Percentiles rank a stretch among this genome's conserved stretches.
Conservation (phyloP, 1,140 invertebrate genomes). For the Capitella teleta region DNA sequence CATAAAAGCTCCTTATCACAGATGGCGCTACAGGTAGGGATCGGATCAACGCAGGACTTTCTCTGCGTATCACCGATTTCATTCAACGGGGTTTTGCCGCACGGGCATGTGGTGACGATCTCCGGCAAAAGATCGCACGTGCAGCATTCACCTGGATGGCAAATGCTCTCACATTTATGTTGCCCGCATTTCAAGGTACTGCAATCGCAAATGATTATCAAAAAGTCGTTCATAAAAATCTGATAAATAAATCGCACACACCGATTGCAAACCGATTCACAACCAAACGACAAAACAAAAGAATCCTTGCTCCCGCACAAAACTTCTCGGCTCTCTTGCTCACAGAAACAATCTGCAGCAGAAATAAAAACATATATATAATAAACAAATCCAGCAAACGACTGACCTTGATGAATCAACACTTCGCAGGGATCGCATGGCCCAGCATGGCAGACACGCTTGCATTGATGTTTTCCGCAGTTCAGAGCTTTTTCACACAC, state of each 20-base stretch:
- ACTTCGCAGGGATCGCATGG: slow-evolving; percentile 31
- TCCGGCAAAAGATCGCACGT: slow-evolving; percentile 24
- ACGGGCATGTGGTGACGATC: slow-evolving; percentile 65
- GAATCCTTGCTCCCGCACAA: slow-evolving; percentile 42
- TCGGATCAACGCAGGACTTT: slow-evolving; percentile 65
- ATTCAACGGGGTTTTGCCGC: slow-evolving; percentile 56
- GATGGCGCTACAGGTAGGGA: slow-evolving; percentile 69
- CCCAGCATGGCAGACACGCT: slow-evolving; percentile 38
- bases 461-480: slow-evolving; percentile 43
- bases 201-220: slow-evolving; percentile 15
- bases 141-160: slow-evolving; percentile 33
- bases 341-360: slow-evolving; percentile 52
- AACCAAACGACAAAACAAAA: slow-evolving; percentile 28
- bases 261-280: slow-evolving; percentile 37
- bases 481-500: slow-evolving; percentile 23
- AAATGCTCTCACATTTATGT: slow-evolving; percentile 33
- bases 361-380: not conserved
- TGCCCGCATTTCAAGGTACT: slow-evolving; percentile 36
- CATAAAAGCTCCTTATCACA: slow-evolving; percentile 71
- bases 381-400: not conserved
- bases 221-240: slow-evolving; percentile 1
- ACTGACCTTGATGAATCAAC: slow-evolving; percentile 27
- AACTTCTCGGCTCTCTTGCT: slow-evolving; percentile 44
- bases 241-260: slow-evolving; percentile 17
- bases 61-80: slow-evolving; percentile 20